Evolutionary conservation across 2,113 vertebrate genomes (phyloP), one percentile per base, ranked within the genome.

Genomic region (Thermophis baileyi): DNA sequence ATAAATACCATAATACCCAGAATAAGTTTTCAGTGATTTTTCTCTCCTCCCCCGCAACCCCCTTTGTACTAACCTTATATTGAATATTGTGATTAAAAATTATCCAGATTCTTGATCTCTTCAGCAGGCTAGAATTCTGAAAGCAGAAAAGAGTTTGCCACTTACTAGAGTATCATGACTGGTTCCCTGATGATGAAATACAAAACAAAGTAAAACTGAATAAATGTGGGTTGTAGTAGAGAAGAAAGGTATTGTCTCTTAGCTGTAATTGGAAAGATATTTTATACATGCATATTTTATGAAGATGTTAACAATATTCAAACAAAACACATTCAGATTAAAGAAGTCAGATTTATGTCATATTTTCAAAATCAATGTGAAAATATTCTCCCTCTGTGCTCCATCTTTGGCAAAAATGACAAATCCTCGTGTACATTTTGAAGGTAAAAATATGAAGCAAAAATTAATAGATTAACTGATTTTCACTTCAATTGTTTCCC

Each of bases 321-420:
- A 69, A 88, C 46, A 88, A 81, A 35, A 51, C 54, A 49, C 47
- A 57, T 86, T 86, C 69, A 47, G 8, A 35, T 49, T 35, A 46
- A 53, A 54, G n/a, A 18, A 44, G 30, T 40, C 10, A 50, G 63
- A 46, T 20, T 49, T 27, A 20, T 53, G 7, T 44, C 60, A 30
- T 11, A 9, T 89, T 55, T 35, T 51, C 86, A 88, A n/a, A 55
- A 63, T 55, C 46, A 12, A 27, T 46, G 11, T 46, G 57, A 88
- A 92, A 89, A 87, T 91, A 94, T 90, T 90, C 55, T 96, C 95
- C 95, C 95, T 96, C 95, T 94, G 89, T 92, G 54, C 88, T 88
- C 95, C 94, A 94, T 95, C 95, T 94, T 93, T 95, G 91, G 96
- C 91, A 91, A 89, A 89, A 90, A 69, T 55, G 87, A 94, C 94